A percentile compares a stretch with the other conserved stretches of the same genome.
These are phyloP conservation scores for Liposcelis brunnea DNA, from an alignment of 2,888 invertebrate genomes.

Conservation along the genomic window DNA sequence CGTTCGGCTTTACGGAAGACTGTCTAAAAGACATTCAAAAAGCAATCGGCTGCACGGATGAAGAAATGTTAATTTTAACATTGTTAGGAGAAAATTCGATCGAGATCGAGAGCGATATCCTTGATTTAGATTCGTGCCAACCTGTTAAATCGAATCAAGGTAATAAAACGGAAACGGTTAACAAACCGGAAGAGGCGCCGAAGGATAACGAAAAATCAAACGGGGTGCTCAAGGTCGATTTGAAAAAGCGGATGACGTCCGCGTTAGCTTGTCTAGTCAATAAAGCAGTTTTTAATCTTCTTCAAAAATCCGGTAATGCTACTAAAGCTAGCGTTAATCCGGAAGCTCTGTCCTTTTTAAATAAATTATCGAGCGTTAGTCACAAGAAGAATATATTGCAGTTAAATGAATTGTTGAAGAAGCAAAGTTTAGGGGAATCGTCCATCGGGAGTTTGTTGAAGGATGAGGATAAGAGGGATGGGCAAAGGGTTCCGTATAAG, in stretches of 20 bases:
- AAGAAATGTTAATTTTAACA: conserved; percentile 22
- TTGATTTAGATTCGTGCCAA: conserved; percentile 14
- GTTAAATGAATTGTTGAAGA: not conserved
- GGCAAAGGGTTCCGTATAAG: not conserved
- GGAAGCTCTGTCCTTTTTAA: not conserved
- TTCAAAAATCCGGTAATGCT: conserved; percentile 1
- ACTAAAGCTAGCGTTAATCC: not conserved
- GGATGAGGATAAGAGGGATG: too few species aligned
- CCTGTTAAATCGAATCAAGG: too few species aligned
- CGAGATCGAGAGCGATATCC: conserved; percentile 13
- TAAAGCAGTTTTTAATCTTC: conserved; percentile 1
- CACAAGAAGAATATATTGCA: not conserved
- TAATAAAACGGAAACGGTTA: not conserved
- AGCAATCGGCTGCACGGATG: conserved; percentile 23
- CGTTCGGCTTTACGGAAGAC: conserved; percentile 10
- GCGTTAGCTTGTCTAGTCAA: conserved; percentile 7
- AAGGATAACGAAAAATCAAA: not conserved
- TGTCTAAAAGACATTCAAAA: conserved; percentile 19
- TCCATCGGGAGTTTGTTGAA: not conserved
- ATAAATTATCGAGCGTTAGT: conserved; percentile 1
- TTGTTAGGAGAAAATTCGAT: conserved; percentile 20
- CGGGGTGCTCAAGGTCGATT: not conserved
- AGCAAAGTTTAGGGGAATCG: not conserved
- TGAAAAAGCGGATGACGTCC: conserved; percentile 4
- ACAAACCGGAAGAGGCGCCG: not conserved